Evolutionary conservation across 1,140 invertebrate species (phyloP).

Genomic region (Cotesia vestalis): DNA sequence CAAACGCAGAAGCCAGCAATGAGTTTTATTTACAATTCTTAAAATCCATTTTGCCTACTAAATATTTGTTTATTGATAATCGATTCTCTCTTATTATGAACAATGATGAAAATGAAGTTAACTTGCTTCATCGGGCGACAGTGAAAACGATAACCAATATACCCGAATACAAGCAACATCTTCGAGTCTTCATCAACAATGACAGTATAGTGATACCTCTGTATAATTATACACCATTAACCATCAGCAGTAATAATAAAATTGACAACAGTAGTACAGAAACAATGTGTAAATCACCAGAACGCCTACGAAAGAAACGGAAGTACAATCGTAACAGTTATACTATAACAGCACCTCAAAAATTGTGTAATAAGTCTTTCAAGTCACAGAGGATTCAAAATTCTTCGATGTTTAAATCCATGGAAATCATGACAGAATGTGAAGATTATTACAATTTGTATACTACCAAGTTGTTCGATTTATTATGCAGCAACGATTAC

Average conservation of each 20-base stretch:
- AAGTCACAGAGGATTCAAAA: not conserved
- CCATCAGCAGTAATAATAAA: not conserved
- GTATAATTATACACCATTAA: constrained; percentile 8
- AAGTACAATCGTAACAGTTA: not conserved
- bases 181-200: not conserved
- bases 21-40: not conserved
- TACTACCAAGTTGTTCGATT: not conserved
- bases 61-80: constrained; percentile 1
- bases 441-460: constrained; percentile 1
- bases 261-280: not conserved
- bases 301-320: not conserved
- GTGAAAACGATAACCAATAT: not conserved
- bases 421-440: not conserved
- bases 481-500: not conserved
- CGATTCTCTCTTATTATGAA: constrained; percentile 5
- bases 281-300: not conserved
- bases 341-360: not conserved
- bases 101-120: constrained; percentile 9
- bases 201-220: not conserved
- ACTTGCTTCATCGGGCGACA: not conserved
- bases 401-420: constrained; percentile 7
- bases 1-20: not conserved
- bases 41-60: not conserved
- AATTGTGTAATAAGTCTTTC: not conserved
- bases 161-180: not conserved